These are phyloP conservation scores for Hippopotamyrus pictus DNA, from an alignment of 2,797 vertebrate species.

Conservation along the genomic window DNA sequence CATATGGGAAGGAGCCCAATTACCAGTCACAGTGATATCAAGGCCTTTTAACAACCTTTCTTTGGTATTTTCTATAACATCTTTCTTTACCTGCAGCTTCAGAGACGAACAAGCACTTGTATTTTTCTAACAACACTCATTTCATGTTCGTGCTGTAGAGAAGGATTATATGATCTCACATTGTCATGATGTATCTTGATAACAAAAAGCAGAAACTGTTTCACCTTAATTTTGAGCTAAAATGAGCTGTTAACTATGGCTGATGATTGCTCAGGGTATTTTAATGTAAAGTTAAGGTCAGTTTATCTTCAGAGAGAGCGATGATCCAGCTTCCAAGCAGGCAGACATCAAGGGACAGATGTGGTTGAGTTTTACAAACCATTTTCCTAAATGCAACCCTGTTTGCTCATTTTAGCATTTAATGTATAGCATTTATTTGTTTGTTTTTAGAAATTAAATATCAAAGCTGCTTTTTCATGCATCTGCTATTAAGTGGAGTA, in stretches of 20 bases:
- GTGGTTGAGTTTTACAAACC: neutral
- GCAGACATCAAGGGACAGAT: neutral
- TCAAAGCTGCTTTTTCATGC: neutral
- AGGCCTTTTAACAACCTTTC: neutral
- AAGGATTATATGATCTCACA: neutral
- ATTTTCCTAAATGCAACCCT: neutral
- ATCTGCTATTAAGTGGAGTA: neutral
- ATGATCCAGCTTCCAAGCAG: neutral
- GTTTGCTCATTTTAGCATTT: neutral
- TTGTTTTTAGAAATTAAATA: neutral
- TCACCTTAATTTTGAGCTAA: neutral
- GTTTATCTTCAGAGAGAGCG: neutral
- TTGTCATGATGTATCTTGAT: neutral
- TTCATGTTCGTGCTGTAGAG: neutral
- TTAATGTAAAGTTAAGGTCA: neutral
- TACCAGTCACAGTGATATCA: neutral
- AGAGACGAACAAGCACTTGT: neutral
- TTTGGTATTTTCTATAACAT: neutral
- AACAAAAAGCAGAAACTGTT: neutral
- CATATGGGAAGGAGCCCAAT: neutral
- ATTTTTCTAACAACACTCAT: neutral
- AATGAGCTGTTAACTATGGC: neutral
- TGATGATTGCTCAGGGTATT: neutral
- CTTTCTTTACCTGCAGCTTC: neutral
- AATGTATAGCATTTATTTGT: neutral